phyloP scores from a whole-genome alignment of 2,888 invertebrate genomes.

The Monochamus alternatus region DNA sequence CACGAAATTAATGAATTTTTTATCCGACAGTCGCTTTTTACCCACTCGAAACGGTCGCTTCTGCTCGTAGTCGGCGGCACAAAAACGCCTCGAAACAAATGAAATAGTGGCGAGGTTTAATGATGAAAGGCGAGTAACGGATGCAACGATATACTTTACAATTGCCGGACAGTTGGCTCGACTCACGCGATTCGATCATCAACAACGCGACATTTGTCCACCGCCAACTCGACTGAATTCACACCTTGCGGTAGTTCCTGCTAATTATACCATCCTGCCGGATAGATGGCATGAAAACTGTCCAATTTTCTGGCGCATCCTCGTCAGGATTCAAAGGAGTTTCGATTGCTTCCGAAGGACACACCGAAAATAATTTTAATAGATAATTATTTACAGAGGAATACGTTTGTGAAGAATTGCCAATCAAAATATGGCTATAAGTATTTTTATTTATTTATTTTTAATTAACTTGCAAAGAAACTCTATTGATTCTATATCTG shows the following conservation, averaged over 20 bases:
- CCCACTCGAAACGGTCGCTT: conserved; percentile 32
- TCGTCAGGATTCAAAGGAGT: no score
- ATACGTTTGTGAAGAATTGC: no score
- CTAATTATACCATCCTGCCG: conserved; percentile 40
- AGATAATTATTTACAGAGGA: no score
- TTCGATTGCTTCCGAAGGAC: no score
- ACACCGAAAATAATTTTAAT: no score
- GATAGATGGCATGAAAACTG: conserved; percentile 28
- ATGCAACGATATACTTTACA: conserved; percentile 58
- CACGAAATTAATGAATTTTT: conserved; percentile 44
- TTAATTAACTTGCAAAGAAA: no score
- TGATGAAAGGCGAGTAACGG: conserved; percentile 61
- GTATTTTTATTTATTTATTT: no score
- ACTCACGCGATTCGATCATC: conserved; percentile 63
- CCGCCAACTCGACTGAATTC: conserved; percentile 58
- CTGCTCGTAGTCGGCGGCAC: conserved; percentile 39
- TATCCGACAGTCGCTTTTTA: conserved; percentile 35
- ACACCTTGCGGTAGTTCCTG: conserved; percentile 56
- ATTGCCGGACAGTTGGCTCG: conserved; percentile 60
- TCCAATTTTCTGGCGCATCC: conserved; percentile 12
- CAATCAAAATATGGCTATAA: no score
- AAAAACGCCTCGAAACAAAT: conserved; percentile 48
- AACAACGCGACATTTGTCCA: conserved; percentile 61
- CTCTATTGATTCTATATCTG: no score
- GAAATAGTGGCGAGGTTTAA: conserved; percentile 57